Conservation (phyloP, 2,888 invertebrate genomes). For the Limulus polyphemus region DNA sequence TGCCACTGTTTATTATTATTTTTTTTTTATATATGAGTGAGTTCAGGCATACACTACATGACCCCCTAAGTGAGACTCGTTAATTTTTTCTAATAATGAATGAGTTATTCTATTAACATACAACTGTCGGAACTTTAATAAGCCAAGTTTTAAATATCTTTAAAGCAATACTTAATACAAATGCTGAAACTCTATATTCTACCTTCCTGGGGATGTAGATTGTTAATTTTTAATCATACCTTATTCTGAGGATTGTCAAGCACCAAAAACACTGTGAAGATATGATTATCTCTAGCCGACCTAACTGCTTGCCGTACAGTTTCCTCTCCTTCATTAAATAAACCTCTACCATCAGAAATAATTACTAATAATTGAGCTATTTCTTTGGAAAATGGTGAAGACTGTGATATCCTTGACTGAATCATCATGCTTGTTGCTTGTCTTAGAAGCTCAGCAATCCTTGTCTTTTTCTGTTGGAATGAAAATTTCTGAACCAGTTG, state of each 20-base stretch:
- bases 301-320: slow-evolving; percentile 64
- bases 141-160: no score
- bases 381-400: slow-evolving; percentile 30
- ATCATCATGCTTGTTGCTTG: slow-evolving; percentile 53
- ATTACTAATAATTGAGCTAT: slow-evolving; percentile 77
- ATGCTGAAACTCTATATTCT: no score
- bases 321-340: slow-evolving; percentile 69
- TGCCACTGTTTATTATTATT: no score
- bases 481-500: slow-evolving; percentile 34
- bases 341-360: slow-evolving; percentile 87
- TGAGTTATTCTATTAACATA: no score
- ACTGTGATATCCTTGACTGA: slow-evolving; percentile 6
- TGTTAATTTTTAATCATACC: slow-evolving; percentile 42
- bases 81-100: no score
- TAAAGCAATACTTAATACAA: no score
- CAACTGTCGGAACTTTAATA: no score
- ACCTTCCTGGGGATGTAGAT: neutral
- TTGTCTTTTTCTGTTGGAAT: slow-evolving; percentile 40
- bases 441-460: slow-evolving; percentile 66
- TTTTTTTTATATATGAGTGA: no score
- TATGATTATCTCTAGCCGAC: slow-evolving; percentile 60
- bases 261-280: slow-evolving; percentile 90
- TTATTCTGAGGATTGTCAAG: slow-evolving; percentile 84
- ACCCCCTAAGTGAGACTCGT: no score
- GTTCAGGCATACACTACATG: no score